These are phyloP conservation scores for Synanthedon myopaeformis DNA, from an alignment of 2,888 invertebrate genomes.

Conservation along the genomic window DNA sequence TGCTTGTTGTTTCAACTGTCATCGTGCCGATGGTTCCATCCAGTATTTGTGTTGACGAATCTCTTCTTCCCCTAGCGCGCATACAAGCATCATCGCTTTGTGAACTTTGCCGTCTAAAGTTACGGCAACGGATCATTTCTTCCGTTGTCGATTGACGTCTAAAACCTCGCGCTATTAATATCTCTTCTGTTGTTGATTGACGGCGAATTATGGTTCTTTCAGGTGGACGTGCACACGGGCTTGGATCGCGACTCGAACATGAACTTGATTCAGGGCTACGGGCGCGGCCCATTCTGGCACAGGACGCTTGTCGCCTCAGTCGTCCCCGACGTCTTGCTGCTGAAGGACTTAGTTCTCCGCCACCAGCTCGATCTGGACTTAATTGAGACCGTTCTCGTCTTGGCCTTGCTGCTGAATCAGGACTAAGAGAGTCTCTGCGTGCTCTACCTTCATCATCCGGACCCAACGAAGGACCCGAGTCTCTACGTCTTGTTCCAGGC, in stretches of 20 bases:
- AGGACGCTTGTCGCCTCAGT: slow-evolving; percentile 83
- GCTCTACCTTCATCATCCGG: slow-evolving; percentile 85
- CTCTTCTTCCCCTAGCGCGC: slow-evolving; percentile 79
- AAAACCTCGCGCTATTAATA: slow-evolving; percentile 89
- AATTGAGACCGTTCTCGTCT: slow-evolving; percentile 83
- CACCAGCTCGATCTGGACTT: slow-evolving; percentile 84
- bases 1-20: slow-evolving; percentile 93
- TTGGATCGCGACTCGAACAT: slow-evolving; percentile 86
- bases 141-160: slow-evolving; percentile 91
- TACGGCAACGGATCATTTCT: slow-evolving; percentile 92
- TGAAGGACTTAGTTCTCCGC: slow-evolving; percentile 83
- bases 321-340: slow-evolving; percentile 76
- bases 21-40: slow-evolving; percentile 93
- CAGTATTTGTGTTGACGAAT: slow-evolving; percentile 90
- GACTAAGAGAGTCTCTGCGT: slow-evolving; percentile 88
- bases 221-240: slow-evolving; percentile 76
- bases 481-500: slow-evolving; percentile 76
- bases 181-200: slow-evolving; percentile 93
- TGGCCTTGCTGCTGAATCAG: slow-evolving; percentile 85
- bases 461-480: slow-evolving; percentile 86
- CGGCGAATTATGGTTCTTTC: slow-evolving; percentile 82
- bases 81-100: slow-evolving; percentile 85
- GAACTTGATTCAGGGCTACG: slow-evolving; percentile 80
- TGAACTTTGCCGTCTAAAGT: slow-evolving; percentile 90
- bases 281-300: slow-evolving; percentile 71